phyloP scores from a whole-genome alignment of 2,797 vertebrate species.

The Leucoraja ocellata region DNA sequence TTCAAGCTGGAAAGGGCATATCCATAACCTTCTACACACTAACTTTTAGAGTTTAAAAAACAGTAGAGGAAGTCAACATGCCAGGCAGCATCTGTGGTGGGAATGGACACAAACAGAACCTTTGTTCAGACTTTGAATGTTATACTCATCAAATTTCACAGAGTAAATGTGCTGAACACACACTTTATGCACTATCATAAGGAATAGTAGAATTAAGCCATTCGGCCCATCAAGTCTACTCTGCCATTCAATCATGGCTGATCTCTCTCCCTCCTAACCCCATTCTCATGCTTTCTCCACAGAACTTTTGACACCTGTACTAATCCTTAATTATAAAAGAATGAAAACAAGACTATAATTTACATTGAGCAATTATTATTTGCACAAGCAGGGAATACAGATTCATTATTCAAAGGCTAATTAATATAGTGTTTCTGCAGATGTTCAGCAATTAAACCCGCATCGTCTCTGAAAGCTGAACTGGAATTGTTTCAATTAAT shows the following conservation, averaged over 20 bases:
- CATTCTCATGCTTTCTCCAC: too few species aligned
- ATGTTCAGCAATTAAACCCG: not conserved
- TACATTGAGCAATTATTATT: not conserved
- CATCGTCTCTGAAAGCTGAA: not conserved
- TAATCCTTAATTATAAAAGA: not conserved
- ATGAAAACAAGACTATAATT: constrained; percentile 16
- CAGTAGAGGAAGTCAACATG: too few species aligned
- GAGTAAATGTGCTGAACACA: not conserved
- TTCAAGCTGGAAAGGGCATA: not conserved
- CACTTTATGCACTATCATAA: not conserved
- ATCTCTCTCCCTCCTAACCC: too few species aligned
- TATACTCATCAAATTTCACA: not conserved
- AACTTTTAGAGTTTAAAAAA: not conserved
- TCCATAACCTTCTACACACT: not conserved
- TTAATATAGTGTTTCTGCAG: constrained; percentile 7
- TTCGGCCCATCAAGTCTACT: too few species aligned
- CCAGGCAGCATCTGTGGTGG: too few species aligned
- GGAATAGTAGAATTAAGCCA: too few species aligned
- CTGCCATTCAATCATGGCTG: too few species aligned
- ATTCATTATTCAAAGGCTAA: not conserved
- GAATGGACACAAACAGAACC: too few species aligned
- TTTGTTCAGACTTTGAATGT: too few species aligned
- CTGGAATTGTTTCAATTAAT: not conserved
- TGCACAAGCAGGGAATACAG: not conserved
- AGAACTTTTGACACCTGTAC: too few species aligned